These are phyloP conservation scores for Neuroterus valhalla DNA, from an alignment of 1,140 invertebrate genomes.

Conservation along the genomic window DNA sequence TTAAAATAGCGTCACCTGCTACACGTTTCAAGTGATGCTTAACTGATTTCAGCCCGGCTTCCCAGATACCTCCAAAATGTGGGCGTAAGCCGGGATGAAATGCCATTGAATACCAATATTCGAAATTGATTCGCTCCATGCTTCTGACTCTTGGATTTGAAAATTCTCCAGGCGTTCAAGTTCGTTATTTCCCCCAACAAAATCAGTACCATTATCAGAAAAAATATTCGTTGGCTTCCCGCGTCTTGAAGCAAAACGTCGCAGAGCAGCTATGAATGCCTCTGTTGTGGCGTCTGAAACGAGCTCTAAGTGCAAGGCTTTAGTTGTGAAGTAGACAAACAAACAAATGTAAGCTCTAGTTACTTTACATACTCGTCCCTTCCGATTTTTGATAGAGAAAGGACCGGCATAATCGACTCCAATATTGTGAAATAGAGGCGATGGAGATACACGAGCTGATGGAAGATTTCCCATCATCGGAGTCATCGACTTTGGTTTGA, in stretches of 20 bases:
- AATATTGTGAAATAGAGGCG: constrained; percentile 50
- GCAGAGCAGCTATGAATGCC: constrained; percentile 53
- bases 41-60: constrained; percentile 52
- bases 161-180: constrained; percentile 44
- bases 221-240: constrained; percentile 47
- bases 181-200: constrained; percentile 58
- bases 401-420: constrained; percentile 65
- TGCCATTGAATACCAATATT: constrained; percentile 47
- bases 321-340: constrained; percentile 38
- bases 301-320: constrained; percentile 60
- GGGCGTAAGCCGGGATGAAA: constrained; percentile 62
- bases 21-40: constrained; percentile 51
- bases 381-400: constrained; percentile 56
- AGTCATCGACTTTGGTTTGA: constrained; percentile 32
- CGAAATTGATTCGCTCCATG: not conserved
- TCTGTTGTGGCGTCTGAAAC: constrained; percentile 55
- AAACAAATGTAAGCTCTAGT: constrained; percentile 40
- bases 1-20: too few relatives aligned
- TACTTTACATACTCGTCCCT: constrained; percentile 35
- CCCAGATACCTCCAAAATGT: constrained; percentile 63
- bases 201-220: constrained; percentile 67
- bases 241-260: constrained; percentile 54
- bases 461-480: constrained; percentile 49
- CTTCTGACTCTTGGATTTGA: constrained; percentile 9
- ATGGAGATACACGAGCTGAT: not conserved